A percentile compares a stretch with the other conserved stretches of the same genome.
phyloP scores from a whole-genome alignment of 2,888 invertebrate genomes.

The Cephalotes varians region DNA sequence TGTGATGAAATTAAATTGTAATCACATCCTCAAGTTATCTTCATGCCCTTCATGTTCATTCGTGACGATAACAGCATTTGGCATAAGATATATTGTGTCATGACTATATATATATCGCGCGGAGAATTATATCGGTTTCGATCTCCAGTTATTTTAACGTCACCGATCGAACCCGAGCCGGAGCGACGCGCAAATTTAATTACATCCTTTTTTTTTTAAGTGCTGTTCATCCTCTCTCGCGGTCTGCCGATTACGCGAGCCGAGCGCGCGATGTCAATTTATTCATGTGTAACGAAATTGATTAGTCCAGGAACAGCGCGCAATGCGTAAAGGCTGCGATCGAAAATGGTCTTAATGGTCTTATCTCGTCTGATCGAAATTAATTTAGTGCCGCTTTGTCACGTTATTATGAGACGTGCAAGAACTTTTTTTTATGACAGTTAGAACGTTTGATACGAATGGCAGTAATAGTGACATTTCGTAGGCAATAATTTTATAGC shows the following conservation, averaged over 20 bases:
- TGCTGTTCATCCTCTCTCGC: conserved; percentile 39
- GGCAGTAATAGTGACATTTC: background rate
- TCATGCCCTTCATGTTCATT: background rate
- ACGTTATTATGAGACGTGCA: conserved; percentile 12
- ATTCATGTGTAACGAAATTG: conserved; percentile 48
- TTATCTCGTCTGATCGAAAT: conserved; percentile 35
- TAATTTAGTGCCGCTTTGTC: conserved; percentile 42
- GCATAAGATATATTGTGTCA: conserved; percentile 10
- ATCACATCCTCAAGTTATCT: background rate
- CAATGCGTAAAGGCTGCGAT: conserved; percentile 40
- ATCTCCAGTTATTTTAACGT: conserved; percentile 23
- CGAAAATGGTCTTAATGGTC: conserved; percentile 48
- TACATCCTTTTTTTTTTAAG: conserved; percentile 27
- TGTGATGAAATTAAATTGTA: background rate
- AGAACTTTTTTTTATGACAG: conserved; percentile 27
- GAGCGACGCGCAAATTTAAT: conserved; percentile 37
- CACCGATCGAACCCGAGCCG: conserved; percentile 27
- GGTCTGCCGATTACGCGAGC: conserved; percentile 32
- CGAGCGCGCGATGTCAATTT: conserved; percentile 43
- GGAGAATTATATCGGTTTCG: conserved; percentile 5
- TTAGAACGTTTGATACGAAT: conserved; percentile 25
- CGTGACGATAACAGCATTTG: background rate
- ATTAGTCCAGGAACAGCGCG: conserved; percentile 27
- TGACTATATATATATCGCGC: background rate
- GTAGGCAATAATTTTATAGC: background rate